phyloP scores from a whole-genome alignment of 2,797 vertebrate genomes.

The Gambelia wislizenii region DNA sequence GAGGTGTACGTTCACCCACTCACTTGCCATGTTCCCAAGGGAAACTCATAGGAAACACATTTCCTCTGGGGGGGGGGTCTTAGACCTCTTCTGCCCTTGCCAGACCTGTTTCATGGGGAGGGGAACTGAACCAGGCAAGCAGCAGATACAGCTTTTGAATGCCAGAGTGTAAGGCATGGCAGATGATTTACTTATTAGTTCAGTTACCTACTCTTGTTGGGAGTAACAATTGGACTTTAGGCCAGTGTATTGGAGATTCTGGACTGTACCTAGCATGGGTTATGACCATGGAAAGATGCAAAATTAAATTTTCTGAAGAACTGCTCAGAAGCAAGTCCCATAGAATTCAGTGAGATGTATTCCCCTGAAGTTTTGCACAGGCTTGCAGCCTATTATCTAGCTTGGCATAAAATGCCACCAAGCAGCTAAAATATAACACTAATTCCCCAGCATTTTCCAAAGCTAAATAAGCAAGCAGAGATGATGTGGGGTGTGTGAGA shows the following conservation, averaged over 20 bases:
- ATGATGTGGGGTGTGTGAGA: background rate
- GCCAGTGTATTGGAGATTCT: background rate
- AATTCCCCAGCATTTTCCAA: background rate
- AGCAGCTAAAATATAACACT: background rate
- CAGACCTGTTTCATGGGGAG: no score
- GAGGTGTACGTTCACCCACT: no score
- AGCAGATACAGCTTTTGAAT: no score
- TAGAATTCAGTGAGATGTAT: background rate
- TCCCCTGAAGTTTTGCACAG: background rate
- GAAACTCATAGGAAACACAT: no score
- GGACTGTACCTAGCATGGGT: background rate
- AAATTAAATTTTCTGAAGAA: background rate
- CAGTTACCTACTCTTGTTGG: no score
- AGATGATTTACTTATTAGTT: no score
- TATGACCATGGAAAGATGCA: background rate
- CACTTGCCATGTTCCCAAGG: no score
- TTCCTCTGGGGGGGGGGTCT: no score
- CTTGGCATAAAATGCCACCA: background rate
- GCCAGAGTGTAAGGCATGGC: no score
- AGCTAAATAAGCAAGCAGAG: background rate
- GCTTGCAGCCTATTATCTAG: background rate
- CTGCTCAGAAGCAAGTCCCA: background rate
- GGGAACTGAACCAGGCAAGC: no score
- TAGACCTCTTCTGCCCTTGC: no score
- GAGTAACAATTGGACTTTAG: background rate